phyloP scores from a whole-genome alignment of 2,797 vertebrate genomes.

The Leptodactylus fallax region DNA sequence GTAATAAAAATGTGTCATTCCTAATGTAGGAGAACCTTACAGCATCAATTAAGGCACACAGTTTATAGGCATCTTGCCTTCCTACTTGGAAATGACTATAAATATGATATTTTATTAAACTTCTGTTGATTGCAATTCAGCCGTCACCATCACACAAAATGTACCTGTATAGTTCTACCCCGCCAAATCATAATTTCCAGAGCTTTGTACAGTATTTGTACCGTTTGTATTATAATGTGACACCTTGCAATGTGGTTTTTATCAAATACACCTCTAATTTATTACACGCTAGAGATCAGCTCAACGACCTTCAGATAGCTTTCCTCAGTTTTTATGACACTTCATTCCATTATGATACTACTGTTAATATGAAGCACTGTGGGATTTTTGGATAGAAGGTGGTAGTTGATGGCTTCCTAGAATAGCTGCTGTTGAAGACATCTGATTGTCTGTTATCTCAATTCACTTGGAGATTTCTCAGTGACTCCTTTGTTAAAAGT shows the following conservation, averaged over 20 bases:
- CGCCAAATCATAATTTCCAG: no score
- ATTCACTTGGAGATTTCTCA: conserved; percentile 19
- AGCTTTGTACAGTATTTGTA: not conserved
- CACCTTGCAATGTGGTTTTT: not conserved
- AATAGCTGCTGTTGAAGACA: conserved; percentile 12
- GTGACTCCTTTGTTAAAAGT: conserved; percentile 43
- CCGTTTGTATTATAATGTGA: not conserved
- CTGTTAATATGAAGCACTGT: not conserved
- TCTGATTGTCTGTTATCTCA: conserved; percentile 24
- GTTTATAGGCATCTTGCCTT: no score
- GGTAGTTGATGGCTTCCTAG: conserved; percentile 13
- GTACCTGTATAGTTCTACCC: no score
- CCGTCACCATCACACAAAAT: no score
- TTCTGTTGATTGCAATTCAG: no score
- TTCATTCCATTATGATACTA: conserved; percentile 6
- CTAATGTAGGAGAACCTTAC: no score
- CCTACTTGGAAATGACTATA: no score
- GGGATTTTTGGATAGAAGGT: not conserved
- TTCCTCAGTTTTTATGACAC: not conserved
- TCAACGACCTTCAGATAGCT: not conserved
- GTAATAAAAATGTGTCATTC: no score
- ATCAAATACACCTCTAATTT: not conserved
- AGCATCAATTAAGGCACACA: no score
- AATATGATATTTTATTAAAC: no score
- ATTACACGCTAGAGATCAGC: not conserved